phyloP scores from a whole-genome alignment of 2,888 invertebrate species.

The Mechanitis messenoides region DNA sequence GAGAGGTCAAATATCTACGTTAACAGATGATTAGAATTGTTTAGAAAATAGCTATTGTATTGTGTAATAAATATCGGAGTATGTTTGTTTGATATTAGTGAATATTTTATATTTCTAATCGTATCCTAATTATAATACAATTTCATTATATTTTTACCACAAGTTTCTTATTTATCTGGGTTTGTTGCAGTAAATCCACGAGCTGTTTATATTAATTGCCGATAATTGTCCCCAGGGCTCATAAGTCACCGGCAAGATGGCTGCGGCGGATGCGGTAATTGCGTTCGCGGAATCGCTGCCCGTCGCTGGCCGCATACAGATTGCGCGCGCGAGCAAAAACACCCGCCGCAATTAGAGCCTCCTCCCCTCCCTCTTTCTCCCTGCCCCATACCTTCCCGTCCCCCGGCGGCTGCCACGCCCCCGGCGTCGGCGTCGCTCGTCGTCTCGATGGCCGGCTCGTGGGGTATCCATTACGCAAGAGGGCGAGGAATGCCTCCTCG shows the following conservation, averaged over 20 bases:
- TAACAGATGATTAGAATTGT: too few relatives aligned
- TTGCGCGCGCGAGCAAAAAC: conserved; percentile 37
- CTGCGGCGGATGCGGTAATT: conserved; percentile 70
- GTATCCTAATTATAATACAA: too few relatives aligned
- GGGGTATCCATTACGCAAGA: conserved; percentile 25
- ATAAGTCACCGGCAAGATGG: conserved; percentile 61
- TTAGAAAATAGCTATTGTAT: too few relatives aligned
- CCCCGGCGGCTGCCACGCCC: conserved; percentile 13
- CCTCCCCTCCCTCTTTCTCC: conserved; percentile 12
- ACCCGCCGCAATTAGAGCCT: conserved; percentile 28
- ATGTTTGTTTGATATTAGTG: too few relatives aligned
- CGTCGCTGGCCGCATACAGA: conserved; percentile 45
- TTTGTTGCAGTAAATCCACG: conserved; percentile 11
- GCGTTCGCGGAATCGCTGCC: conserved; percentile 62
- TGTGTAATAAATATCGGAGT: too few relatives aligned
- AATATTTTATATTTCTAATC: too few relatives aligned
- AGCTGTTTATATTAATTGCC: conserved; percentile 52
- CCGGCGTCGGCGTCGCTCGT: conserved; percentile 14
- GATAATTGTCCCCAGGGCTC: conserved; percentile 48
- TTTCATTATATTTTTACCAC: too few relatives aligned
- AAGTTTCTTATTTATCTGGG: neutral
- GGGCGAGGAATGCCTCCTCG: conserved; percentile 22
- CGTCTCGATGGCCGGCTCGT: conserved; percentile 12
- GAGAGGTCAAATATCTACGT: too few relatives aligned
- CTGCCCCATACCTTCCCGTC: conserved; percentile 7